Conservation (phyloP, 2,888 invertebrate genomes). For the Andrena flavipes region DNA sequence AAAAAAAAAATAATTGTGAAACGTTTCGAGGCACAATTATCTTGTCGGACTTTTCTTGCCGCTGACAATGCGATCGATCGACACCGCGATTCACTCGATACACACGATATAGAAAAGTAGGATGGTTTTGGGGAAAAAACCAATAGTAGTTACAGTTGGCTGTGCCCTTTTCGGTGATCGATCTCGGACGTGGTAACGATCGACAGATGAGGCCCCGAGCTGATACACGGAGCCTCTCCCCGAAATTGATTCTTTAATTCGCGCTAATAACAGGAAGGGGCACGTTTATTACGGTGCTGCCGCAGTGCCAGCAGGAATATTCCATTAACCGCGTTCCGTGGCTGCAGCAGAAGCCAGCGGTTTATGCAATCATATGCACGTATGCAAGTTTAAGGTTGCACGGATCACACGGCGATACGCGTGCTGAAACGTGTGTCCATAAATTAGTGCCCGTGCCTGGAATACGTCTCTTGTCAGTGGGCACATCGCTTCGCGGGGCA, state of each 20-base stretch:
- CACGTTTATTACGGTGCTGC: conserved; percentile 4
- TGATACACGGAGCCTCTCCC: background rate
- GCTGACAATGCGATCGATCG: background rate
- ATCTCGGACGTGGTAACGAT: background rate
- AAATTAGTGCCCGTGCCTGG: conserved; percentile 31
- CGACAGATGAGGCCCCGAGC: background rate
- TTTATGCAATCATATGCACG: conserved; percentile 51
- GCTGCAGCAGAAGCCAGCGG: conserved; percentile 16
- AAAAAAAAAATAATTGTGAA: background rate
- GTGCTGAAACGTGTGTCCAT: conserved; percentile 37
- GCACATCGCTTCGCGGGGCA: background rate
- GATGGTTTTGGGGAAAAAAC: background rate
- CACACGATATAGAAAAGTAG: background rate
- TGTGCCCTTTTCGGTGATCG: background rate
- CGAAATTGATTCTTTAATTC: conserved; percentile 26
- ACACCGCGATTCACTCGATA: background rate
- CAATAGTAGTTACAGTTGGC: background rate
- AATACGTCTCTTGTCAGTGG: conserved; percentile 25
- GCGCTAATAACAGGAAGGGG: conserved; percentile 26
- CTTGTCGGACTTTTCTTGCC: background rate
- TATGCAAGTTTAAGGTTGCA: conserved; percentile 59
- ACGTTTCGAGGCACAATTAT: background rate
- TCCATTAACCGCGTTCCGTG: conserved; percentile 37
- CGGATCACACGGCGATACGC: conserved; percentile 38
- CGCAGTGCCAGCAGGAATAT: background rate